Evolutionary conservation across 2,797 vertebrate genomes (phyloP).

Genomic region (Myotis myotis): DNA sequence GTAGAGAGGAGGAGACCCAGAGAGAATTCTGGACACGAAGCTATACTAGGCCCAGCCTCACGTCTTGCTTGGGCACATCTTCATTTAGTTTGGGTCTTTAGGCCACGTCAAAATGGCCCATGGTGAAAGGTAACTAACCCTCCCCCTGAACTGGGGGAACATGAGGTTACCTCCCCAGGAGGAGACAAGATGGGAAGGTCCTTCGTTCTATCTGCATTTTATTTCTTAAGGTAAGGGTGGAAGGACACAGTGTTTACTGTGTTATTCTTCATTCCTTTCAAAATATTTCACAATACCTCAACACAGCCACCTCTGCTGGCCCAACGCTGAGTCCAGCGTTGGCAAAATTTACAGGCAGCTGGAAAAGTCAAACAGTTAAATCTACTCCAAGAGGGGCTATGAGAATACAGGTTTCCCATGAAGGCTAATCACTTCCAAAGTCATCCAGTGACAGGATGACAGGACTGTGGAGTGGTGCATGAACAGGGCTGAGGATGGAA

Average conservation of each 20-base stretch:
- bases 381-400: not conserved
- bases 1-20: not conserved
- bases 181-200: not conserved
- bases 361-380: not conserved
- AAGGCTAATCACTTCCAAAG: not conserved
- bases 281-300: not conserved
- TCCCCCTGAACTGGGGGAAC: not conserved
- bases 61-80: rapidly evolving
- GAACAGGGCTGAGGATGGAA: not conserved
- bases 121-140: not conserved
- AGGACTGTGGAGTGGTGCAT: not conserved
- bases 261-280: not conserved
- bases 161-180: not conserved
- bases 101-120: not conserved
- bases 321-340: not conserved
- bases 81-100: not conserved
- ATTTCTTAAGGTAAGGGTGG: not conserved
- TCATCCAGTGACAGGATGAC: not conserved
- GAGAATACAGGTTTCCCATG: not conserved
- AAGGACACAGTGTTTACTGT: rapidly evolving
- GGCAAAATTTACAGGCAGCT: not conserved
- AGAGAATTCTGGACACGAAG: not conserved
- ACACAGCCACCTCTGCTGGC: not conserved
- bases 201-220: not conserved
- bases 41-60: not conserved